Evolutionary conservation across 2,113 vertebrate genomes (phyloP).

Genomic region (Microtus ochrogaster): DNA sequence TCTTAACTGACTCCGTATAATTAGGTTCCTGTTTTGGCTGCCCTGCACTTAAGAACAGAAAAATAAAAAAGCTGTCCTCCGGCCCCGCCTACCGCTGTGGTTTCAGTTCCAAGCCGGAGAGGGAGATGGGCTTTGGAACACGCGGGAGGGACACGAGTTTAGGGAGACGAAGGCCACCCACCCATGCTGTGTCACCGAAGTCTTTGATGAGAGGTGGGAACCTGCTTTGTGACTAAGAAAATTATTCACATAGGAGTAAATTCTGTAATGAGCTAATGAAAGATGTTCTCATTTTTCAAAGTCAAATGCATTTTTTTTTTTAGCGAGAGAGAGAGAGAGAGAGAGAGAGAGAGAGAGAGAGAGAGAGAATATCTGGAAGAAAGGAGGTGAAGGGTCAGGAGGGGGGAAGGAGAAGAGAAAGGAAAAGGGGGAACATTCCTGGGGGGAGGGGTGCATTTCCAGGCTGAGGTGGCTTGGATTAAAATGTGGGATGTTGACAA

Average conservation of each 20-base stretch:
- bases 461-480: background rate
- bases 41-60: slow-evolving; percentile 36
- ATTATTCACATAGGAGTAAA: background rate
- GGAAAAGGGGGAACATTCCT: background rate
- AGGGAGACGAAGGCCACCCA: background rate
- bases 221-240: slow-evolving; percentile 41
- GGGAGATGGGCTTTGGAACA: slow-evolving; percentile 62
- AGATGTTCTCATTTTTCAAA: slow-evolving; percentile 58
- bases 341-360: background rate
- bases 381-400: background rate
- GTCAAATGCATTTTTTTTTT: background rate
- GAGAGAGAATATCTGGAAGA: no score
- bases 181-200: background rate
- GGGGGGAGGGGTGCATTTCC: background rate
- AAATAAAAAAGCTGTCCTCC: slow-evolving; percentile 25
- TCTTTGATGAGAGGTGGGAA: slow-evolving; percentile 21
- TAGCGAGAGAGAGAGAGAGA: background rate
- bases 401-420: background rate
- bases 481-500: background rate
- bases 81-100: slow-evolving; percentile 28
- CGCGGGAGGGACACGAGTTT: background rate
- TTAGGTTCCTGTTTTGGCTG: slow-evolving; percentile 70
- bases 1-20: slow-evolving; percentile 85
- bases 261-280: slow-evolving; percentile 59
- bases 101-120: slow-evolving; percentile 68